Base-by-base conservation (phyloP, 2,797 vertebrate species). In the Rousettus madagascariensis region DNA sequence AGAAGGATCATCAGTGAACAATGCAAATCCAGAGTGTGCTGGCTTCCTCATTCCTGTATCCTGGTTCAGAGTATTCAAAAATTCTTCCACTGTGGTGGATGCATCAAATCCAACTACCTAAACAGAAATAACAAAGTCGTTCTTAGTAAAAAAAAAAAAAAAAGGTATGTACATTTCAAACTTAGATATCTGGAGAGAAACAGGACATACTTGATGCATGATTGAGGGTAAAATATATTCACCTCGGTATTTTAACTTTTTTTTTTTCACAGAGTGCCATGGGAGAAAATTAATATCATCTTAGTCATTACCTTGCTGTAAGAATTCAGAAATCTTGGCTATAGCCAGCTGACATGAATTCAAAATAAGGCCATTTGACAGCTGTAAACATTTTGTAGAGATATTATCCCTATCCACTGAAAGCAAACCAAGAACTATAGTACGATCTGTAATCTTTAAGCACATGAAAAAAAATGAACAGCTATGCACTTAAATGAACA, bases 51-150 rank as follows among this genome's bases (percentile, higher is more conserved):
- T 99, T 86, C 99, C 98, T 0, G 98, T 99, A 91, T 99, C 99
- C 97, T 99, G 99, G 97, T 99, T 99, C 87, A 99, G 98, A 38
- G 99, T 99, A 86, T 98, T 99, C 97, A 99, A 99, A 98, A 99
- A 99, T 98, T 99, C 99, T 55, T 99, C 99, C 97, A 99, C 99
- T 30, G 99, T 99, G 92, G 99, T 99, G 0, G 99, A 99, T 9
- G 99, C 99, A 96, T 99, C 99, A 87, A 99, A 99, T 89, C 99
- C 99, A 96, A 99, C 99, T 75, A 99, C 99, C 99, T 99, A 74
- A 24, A 89, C 6, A 96, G 59, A 97, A 91, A 63, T 16, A 97
- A 97, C 86, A 85, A 82, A 93, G 5, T 41, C 68, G 8, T 43
- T 92, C 80, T 71, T 59, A 74, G 72, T 86, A 59, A 86, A 93